Evolutionary conservation across 2,797 vertebrate genomes (phyloP).

Genomic region (Rallus crepitans): DNA sequence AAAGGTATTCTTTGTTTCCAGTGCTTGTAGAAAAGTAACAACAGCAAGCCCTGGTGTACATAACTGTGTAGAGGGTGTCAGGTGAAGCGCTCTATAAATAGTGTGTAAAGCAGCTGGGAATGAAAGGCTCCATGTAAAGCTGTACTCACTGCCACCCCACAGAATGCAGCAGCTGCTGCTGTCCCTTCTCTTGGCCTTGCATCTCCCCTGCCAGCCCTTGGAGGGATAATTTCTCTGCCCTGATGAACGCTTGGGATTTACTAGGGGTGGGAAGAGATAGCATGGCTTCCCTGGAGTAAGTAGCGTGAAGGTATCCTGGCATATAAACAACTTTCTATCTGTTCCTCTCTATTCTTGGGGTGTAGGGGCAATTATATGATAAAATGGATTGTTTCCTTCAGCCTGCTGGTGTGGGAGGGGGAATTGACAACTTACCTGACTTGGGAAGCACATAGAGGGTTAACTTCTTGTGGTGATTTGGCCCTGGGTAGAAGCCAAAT

Average conservation of each 20-base stretch:
- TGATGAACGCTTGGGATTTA: not conserved
- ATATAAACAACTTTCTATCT: not conserved
- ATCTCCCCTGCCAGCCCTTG: not conserved
- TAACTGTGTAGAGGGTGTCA: not conserved
- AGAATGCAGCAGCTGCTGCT: slow-evolving; percentile 10
- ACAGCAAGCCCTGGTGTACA: not conserved
- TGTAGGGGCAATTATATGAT: not conserved
- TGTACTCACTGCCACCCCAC: not conserved
- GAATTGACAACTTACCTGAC: not conserved
- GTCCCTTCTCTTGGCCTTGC: not conserved
- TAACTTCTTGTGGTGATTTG: not conserved
- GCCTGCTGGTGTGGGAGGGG: not conserved
- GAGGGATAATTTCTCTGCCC: not conserved
- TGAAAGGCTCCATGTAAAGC: not conserved
- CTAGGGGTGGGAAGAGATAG: not conserved
- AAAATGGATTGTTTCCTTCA: not conserved
- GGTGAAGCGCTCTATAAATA: not conserved
- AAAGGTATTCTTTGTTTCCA: not conserved
- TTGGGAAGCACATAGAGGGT: not conserved
- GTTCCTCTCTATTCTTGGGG: not conserved
- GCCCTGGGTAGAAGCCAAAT: too few relatives aligned
- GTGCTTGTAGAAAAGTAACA: not conserved
- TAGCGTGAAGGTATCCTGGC: not conserved
- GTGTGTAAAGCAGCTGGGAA: not conserved
- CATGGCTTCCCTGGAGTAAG: not conserved